Evolutionary conservation across 2,888 invertebrate genomes (phyloP), one percentile per base, ranked within the genome.

Genomic region (Mylabris sibirica): DNA sequence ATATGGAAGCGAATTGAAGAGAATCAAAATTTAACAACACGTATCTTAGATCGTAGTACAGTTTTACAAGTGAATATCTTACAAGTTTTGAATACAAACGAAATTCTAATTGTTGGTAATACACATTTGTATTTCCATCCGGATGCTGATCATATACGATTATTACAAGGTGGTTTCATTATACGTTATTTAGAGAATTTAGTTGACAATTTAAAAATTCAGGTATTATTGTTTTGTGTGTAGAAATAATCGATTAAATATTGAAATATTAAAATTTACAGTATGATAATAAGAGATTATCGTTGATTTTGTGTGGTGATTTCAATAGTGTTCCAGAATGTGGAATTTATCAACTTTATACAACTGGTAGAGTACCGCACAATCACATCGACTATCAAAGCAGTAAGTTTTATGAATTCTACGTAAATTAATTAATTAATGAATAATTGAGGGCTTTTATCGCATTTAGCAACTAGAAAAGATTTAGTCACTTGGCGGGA

Each of bases 71-170:
- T 87, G 69, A 81, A 79, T 63, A 81, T 89, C 66, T 83, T 94
- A 35, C 86, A 89, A 76, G 89, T 89, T 1, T 81, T 86, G 71
- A 89, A 79, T 60, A 71, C 73, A 63, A 69, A 79, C 68, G 88
- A 91, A 76, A 84, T 91, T 66, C 77, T 94, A 41, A 80, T 94
- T 44, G 79, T 85, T 14, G 96, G 92, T 17, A 98, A 97, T 81
- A 97, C 96, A 1, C 98, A 99, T 87, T 87, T 98, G 61, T 98
- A 96, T 86, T 98, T 96, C 80, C 95, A 95, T 82, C 96, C 97
- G 0, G 91, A 93, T 83, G 94, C 97, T 6, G 94, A 95, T 84
- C 95, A 97, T 80, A 92, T 98, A 75, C 88, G 98, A 71, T 86
- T 97, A 4, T 82, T 98, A 24, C 98, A 98, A 87, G 92, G 91